Evolutionary conservation across 2,888 invertebrate species (phyloP).

Genomic region (Zhuqinia jingwanae): DNA sequence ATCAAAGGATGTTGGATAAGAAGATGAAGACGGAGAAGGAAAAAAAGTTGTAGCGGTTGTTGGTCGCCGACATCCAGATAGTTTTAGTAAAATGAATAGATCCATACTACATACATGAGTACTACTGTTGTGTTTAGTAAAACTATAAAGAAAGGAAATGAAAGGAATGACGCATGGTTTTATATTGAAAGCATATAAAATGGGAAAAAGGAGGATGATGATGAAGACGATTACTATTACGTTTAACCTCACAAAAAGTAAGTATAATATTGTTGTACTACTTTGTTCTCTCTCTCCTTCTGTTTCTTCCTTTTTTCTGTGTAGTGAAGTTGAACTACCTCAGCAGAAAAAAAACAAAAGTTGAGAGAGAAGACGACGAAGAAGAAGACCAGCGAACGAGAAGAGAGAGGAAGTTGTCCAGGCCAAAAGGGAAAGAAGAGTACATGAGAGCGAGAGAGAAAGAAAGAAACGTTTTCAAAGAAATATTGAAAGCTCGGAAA

Average conservation of each 20-base stretch:
- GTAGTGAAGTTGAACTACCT: no score
- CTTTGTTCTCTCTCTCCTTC: no score
- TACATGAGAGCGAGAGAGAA: not conserved
- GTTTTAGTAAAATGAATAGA: conserved; percentile 33
- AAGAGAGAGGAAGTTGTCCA: no score
- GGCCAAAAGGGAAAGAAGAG: conserved; percentile 28
- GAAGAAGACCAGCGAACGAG: no score
- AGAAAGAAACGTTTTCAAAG: conserved; percentile 28
- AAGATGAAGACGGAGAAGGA: no score
- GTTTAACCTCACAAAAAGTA: not conserved
- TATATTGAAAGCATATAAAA: conserved; percentile 3
- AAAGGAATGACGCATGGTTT: not conserved
- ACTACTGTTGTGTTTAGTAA: not conserved
- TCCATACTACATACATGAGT: not conserved
- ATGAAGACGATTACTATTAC: not conserved
- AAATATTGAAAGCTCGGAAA: no score
- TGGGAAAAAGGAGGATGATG: not conserved
- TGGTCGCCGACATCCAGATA: conserved; percentile 8
- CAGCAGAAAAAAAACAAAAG: conserved; percentile 45
- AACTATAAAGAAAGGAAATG: not conserved
- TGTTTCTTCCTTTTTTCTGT: no score
- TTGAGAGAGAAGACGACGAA: conserved; percentile 33
- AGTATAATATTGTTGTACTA: no score
- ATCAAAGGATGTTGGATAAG: no score
- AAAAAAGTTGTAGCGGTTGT: not conserved